Percentiles rank a stretch among this genome's conserved stretches.
Evolutionary conservation across 2,797 vertebrate species (phyloP).

Genomic region (Sciurus carolinensis): DNA sequence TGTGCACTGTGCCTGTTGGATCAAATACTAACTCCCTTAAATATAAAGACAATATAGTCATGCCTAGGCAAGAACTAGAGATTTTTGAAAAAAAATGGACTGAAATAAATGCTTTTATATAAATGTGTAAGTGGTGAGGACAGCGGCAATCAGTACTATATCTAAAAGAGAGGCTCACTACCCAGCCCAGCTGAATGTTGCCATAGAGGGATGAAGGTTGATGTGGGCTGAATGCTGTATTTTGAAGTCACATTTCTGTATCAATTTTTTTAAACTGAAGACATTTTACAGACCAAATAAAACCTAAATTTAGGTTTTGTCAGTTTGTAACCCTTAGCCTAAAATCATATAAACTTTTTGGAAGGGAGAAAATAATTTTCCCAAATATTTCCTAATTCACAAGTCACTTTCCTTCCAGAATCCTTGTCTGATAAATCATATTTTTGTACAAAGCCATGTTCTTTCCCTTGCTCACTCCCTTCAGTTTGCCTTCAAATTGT

Average conservation of each 20-base stretch:
- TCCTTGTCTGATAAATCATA: not conserved
- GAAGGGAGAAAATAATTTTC: slow-evolving; percentile 19
- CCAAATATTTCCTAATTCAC: not conserved
- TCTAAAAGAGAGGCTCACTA: not conserved
- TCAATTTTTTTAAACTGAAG: not conserved
- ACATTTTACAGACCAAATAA: not conserved
- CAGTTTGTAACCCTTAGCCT: not conserved
- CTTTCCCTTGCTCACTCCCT: not conserved
- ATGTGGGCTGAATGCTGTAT: not conserved
- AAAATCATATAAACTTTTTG: not conserved
- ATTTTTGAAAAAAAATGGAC: not conserved
- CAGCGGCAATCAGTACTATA: rapidly evolving
- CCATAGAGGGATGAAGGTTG: not conserved
- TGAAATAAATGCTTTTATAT: not conserved
- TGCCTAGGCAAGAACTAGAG: not conserved
- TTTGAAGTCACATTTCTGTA: not conserved
- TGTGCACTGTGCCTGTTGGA: not conserved
- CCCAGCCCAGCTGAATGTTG: no score
- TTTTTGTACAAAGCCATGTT: not conserved
- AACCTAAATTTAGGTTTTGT: not conserved
- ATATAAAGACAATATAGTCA: not conserved
- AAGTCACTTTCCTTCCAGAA: not conserved
- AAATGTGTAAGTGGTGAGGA: not conserved
- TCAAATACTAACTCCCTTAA: not conserved
- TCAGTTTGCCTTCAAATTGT: not conserved